These are phyloP conservation scores for Babylonia areolata DNA, from an alignment of 1,140 invertebrate species.

Conservation along the genomic window DNA sequence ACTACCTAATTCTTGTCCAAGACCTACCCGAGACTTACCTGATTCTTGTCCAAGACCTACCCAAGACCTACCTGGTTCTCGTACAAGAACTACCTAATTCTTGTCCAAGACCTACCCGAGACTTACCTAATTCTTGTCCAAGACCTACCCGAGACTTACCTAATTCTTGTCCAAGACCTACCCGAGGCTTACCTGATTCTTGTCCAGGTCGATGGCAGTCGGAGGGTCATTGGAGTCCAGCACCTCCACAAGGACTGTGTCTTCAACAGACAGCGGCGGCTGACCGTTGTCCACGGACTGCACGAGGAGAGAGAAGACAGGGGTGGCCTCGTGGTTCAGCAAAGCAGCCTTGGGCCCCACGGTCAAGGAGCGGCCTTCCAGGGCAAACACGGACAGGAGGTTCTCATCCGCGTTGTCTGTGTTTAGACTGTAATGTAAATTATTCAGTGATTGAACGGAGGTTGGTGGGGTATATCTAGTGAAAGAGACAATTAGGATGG, in stretches of 20 bases:
- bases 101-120: no score
- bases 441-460: no score
- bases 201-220: slow-evolving; percentile 47
- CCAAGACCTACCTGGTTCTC: no score
- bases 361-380: slow-evolving; percentile 48
- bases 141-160: no score
- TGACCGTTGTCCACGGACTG: slow-evolving; percentile 55
- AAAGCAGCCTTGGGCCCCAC: slow-evolving; percentile 42
- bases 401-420: slow-evolving; percentile 4
- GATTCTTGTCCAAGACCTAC: no score
- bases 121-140: no score
- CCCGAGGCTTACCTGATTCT: slow-evolving; percentile 23
- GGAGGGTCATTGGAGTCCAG: slow-evolving; percentile 60
- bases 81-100: no score
- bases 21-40: no score
- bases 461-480: not conserved
- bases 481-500: no score
- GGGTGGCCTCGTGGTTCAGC: slow-evolving; percentile 54
- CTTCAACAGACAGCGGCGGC: slow-evolving; percentile 42
- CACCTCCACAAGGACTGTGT: slow-evolving; percentile 50
- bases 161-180: no score
- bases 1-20: no score
- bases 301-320: slow-evolving; percentile 51
- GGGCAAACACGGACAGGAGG: slow-evolving; percentile 44
- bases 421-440: slow-evolving; percentile 50